Conservation (phyloP, 2,113 vertebrate species). For the Archilochus colubris region DNA sequence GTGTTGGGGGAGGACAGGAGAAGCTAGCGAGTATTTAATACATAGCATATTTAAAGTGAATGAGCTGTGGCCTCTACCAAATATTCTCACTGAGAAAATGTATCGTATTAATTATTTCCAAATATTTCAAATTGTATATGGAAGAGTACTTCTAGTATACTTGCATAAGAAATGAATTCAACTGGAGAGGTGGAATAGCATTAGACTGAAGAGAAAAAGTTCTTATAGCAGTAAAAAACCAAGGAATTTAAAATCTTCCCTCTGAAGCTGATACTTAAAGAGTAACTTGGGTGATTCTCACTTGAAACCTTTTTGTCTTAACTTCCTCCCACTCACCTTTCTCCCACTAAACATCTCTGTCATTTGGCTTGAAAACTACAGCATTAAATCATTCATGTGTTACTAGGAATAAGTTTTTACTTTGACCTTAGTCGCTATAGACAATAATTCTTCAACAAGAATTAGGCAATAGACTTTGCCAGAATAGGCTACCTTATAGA, state of each 20-base stretch:
- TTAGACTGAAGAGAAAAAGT: background rate
- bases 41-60: background rate
- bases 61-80: background rate
- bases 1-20: accelerated
- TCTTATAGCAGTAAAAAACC: background rate
- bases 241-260: background rate
- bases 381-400: background rate
- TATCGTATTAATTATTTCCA: background rate
- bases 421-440: background rate
- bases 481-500: background rate
- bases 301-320: background rate
- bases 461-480: background rate
- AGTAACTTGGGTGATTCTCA: background rate
- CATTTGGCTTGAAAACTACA: background rate
- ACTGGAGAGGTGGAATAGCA: background rate
- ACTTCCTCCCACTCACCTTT: background rate
- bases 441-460: background rate
- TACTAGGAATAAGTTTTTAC: background rate
- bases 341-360: background rate
- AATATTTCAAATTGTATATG: background rate
- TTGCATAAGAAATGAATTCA: background rate
- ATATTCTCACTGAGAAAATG: background rate
- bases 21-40: background rate
- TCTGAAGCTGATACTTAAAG: background rate
- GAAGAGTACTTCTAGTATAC: background rate